Conservation (phyloP, 2,797 vertebrate genomes). For the Centroberyx gerrardi region DNA sequence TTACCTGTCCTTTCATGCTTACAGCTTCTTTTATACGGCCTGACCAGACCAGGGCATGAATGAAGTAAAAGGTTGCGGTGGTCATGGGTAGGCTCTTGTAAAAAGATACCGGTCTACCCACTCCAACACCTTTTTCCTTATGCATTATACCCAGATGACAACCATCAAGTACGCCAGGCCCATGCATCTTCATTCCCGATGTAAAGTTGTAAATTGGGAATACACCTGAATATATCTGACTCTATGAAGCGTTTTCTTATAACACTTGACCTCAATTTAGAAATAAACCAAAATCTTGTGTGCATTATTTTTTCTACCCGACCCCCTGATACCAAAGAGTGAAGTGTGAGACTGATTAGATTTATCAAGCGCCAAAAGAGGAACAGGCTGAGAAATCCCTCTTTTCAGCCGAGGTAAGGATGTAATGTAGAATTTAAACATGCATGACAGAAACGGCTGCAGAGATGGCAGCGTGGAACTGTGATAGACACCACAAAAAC, state of each 20-base stretch:
- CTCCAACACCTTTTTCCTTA: constrained; percentile 36
- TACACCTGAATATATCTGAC: neutral
- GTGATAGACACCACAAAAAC: constrained; percentile 42
- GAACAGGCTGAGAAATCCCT: constrained; percentile 22
- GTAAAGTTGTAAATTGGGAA: neutral
- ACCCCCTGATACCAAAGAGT: neutral
- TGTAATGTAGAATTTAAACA: constrained; percentile 54
- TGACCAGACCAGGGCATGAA: constrained; percentile 53
- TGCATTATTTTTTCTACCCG: neutral
- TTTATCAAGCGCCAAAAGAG: constrained; percentile 21
- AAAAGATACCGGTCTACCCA: constrained; percentile 52
- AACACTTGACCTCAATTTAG: neutral
- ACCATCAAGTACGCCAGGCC: neutral
- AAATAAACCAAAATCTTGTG: constrained; percentile 1
- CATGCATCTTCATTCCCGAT: neutral
- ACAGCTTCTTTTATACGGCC: constrained; percentile 71
- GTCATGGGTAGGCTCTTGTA: constrained; percentile 61
- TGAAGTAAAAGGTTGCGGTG: constrained; percentile 57
- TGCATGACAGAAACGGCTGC: constrained; percentile 18
- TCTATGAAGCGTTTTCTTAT: neutral
- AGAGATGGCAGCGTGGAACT: constrained; percentile 32
- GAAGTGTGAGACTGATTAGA: constrained; percentile 39
- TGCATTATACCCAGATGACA: constrained; percentile 54
- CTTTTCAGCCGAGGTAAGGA: constrained; percentile 32
- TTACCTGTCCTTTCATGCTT: neutral